Percentiles rank a stretch among this genome's conserved stretches.
These are phyloP conservation scores for Luperina testacea DNA, from an alignment of 2,888 invertebrate genomes.

Conservation along the genomic window DNA sequence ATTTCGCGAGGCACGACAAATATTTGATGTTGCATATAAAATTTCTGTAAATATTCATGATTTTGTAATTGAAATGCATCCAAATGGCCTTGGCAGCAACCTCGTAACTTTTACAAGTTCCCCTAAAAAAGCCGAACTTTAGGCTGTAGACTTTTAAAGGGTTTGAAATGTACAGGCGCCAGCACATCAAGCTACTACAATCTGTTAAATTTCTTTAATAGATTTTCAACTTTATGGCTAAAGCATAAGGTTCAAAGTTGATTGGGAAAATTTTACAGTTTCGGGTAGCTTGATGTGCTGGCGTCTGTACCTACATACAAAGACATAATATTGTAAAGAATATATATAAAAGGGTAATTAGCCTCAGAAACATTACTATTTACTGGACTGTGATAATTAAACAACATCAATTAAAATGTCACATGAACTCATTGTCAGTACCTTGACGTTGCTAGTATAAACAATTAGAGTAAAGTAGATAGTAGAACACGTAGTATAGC, in stretches of 20 bases:
- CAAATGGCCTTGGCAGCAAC: conserved; percentile 24
- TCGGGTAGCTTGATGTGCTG: too few relatives aligned
- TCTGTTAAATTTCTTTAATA: too few relatives aligned
- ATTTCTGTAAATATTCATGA: conserved; percentile 28
- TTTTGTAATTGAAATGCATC: conserved; percentile 35
- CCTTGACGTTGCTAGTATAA: conserved; percentile 30
- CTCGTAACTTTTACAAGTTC: background rate
- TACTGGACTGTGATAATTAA: conserved; percentile 50
- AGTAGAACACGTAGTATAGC: conserved; percentile 14
- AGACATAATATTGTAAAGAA: background rate
- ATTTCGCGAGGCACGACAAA: conserved; percentile 37
- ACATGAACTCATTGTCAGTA: conserved; percentile 48
- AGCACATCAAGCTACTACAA: too few relatives aligned
- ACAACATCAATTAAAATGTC: conserved; percentile 60
- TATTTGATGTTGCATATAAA: conserved; percentile 30
- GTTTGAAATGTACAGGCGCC: background rate
- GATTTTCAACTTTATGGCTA: too few relatives aligned
- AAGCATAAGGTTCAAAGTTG: too few relatives aligned
- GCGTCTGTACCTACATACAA: background rate
- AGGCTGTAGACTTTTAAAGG: background rate
- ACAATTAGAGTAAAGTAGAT: conserved; percentile 55
- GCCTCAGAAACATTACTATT: conserved; percentile 43
- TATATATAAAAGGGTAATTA: conserved; percentile 31
- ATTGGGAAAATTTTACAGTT: too few relatives aligned
- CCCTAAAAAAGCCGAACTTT: background rate